Conservation (phyloP, 2,797 vertebrate genomes). For the Crossoptilon crossoptilon region DNA sequence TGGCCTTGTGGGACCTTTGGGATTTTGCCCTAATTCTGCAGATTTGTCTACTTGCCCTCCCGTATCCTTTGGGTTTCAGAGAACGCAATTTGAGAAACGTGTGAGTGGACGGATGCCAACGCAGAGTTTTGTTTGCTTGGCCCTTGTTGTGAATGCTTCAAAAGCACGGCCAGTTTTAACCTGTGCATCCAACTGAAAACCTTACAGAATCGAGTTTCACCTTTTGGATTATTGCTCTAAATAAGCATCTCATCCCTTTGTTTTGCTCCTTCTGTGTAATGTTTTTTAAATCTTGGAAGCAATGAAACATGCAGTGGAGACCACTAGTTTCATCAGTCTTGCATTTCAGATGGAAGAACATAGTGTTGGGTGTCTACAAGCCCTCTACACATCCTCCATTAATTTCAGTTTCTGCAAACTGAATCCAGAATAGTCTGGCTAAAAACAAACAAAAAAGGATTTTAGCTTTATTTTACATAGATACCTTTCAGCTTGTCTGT, state of each 20-base stretch:
- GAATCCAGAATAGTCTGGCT: not conserved
- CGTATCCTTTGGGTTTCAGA: conserved; percentile 8
- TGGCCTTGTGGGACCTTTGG: conserved; percentile 28
- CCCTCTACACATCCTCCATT: not conserved
- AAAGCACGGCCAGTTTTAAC: not conserved
- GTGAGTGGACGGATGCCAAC: not conserved
- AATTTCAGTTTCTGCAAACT: not conserved
- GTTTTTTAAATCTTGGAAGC: not conserved
- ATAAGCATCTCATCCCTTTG: not conserved
- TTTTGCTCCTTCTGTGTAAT: not conserved
- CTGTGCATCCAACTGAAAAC: not conserved
- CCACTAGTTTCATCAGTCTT: not conserved
- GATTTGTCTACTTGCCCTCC: not conserved
- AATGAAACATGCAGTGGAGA: not conserved
- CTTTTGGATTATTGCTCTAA: not conserved
- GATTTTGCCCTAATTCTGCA: conserved; percentile 8
- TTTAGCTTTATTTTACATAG: not conserved
- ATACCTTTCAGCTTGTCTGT: not conserved
- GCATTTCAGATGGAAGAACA: not conserved
- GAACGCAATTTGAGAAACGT: not conserved
- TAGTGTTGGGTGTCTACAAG: not conserved
- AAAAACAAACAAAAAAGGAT: not conserved
- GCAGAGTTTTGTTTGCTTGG: not conserved
- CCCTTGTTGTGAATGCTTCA: not conserved
- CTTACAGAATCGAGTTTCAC: not conserved